A percentile compares a stretch with the other conserved stretches of the same genome.
Evolutionary conservation across 1,140 invertebrate species (phyloP).

Genomic region (Cyphomyrmex costatus): DNA sequence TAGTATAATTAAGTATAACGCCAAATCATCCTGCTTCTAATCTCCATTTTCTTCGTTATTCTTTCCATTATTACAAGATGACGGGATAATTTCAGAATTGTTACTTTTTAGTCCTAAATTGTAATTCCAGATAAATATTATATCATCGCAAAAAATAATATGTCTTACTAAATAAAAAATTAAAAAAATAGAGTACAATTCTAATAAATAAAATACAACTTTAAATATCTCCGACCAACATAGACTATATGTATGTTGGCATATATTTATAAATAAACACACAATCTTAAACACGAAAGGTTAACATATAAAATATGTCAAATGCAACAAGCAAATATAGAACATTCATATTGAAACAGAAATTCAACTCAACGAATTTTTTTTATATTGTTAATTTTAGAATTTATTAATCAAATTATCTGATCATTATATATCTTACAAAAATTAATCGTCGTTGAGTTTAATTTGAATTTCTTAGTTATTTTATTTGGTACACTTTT

Average conservation of each 20-base stretch:
- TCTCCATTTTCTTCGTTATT: not conserved
- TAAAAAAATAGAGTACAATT: not conserved
- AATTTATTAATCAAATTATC: conserved; percentile 2
- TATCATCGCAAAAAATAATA: not conserved
- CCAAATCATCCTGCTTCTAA: conserved; percentile 2
- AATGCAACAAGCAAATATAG: not conserved
- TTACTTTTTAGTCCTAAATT: not conserved
- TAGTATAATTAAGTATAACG: not conserved
- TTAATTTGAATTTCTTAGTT: conserved; percentile 69
- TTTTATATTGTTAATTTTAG: not conserved
- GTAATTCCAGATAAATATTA: conserved; percentile 8
- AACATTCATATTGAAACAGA: conserved; percentile 12
- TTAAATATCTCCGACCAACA: not conserved
- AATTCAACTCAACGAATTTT: not conserved
- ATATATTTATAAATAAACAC: not conserved
- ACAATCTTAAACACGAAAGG: not conserved
- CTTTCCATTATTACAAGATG: not conserved
- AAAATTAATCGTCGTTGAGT: conserved; percentile 35
- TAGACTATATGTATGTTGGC: not conserved
- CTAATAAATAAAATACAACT: not conserved
- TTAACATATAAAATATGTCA: conserved; percentile 18
- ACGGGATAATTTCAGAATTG: not conserved
- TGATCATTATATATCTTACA: not conserved
- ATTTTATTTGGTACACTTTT: conserved; percentile 51
- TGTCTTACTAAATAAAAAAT: not conserved